A percentile compares a stretch with the other conserved stretches of the same genome.
These are phyloP conservation scores for Spongilla lacustris DNA, from an alignment of 37 sponge, comb jelly and placozoan genomes.

Conservation along the genomic window DNA sequence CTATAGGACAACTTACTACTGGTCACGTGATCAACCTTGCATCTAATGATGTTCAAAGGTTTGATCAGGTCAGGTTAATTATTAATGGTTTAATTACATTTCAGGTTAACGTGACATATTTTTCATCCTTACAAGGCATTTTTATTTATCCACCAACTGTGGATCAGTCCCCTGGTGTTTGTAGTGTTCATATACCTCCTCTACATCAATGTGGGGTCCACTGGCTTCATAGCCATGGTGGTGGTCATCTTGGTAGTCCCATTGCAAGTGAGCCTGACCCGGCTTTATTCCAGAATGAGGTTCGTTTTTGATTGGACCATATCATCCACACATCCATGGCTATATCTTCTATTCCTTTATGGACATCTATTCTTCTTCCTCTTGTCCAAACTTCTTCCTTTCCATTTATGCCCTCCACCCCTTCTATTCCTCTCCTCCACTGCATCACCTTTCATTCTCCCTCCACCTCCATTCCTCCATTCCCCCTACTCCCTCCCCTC, in stretches of 20 bases:
- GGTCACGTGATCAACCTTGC: constrained; percentile 79
- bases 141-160: constrained; percentile 47
- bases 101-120: not conserved
- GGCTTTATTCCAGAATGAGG: not conserved
- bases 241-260: constrained; percentile 48
- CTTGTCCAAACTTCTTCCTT: not conserved
- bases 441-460: not conserved
- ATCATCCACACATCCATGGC: no score
- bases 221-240: constrained; percentile 20
- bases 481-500: constrained; percentile 6
- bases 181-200: constrained; percentile 42
- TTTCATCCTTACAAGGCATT: constrained; percentile 41
- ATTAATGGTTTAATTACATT: not conserved
- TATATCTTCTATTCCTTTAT: no score
- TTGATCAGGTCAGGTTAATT: constrained; percentile 62
- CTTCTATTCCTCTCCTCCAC: constrained; percentile 4
- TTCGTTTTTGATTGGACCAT: not conserved
- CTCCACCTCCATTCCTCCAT: not conserved
- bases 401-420: not conserved
- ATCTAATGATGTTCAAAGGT: constrained; percentile 79
- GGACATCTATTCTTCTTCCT: not conserved
- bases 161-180: constrained; percentile 58
- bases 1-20: constrained; percentile 52
- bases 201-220: constrained; percentile 68
- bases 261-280: constrained; percentile 28